A percentile compares a stretch with the other conserved stretches of the same genome.
Evolutionary conservation across 2,797 vertebrate species (phyloP).

Genomic region (Bucorvus abyssinicus): DNA sequence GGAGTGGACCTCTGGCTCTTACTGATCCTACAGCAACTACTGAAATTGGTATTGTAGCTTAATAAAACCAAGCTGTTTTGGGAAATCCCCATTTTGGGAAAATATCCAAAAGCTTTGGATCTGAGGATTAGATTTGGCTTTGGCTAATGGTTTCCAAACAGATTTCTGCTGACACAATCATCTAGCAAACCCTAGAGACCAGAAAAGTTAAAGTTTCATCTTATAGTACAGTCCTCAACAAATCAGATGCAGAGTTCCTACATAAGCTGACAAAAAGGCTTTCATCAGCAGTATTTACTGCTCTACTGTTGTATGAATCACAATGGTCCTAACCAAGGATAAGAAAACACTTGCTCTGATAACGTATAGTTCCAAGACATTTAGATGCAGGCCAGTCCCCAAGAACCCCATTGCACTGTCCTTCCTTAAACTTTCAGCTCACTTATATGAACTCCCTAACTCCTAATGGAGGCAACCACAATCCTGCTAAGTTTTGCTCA

Average conservation of each 20-base stretch:
- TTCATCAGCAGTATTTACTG: background rate
- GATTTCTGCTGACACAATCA: background rate
- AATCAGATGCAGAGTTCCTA: background rate
- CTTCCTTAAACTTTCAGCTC: background rate
- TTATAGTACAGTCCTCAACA: background rate
- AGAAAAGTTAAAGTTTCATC: background rate
- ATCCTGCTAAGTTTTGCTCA: background rate
- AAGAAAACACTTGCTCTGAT: background rate
- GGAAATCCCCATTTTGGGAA: background rate
- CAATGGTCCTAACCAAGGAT: background rate
- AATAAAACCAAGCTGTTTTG: background rate
- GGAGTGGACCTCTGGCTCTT: background rate
- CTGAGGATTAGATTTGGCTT: background rate
- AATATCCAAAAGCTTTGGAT: background rate
- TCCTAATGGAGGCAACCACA: background rate
- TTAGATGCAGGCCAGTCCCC: background rate
- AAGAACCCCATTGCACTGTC: background rate
- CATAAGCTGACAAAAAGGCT: background rate
- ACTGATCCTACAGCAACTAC: background rate
- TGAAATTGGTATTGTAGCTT: background rate
- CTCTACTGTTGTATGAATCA: background rate
- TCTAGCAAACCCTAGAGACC: background rate
- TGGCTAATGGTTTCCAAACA: background rate
- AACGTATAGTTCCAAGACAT: background rate
- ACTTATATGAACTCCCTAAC: background rate